Conservation (phyloP, 2,888 invertebrate genomes). For the Pristionchus exspectatus region DNA sequence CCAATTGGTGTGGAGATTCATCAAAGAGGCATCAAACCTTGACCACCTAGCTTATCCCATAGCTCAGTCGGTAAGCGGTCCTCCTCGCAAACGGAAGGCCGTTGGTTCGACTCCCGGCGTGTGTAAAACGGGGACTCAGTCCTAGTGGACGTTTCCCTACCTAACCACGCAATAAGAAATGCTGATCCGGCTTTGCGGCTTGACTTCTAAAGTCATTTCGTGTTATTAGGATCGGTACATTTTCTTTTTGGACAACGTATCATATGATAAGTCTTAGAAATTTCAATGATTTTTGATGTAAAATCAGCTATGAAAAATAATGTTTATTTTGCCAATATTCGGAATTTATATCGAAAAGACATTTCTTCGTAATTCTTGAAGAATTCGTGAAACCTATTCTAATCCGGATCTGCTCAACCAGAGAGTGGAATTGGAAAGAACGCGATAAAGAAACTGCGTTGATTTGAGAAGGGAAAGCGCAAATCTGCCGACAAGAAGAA, state of each 20-base stretch:
- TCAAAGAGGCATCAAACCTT: no score
- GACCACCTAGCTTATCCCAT: neutral
- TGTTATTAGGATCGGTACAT: constrained; percentile 37
- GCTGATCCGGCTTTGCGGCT: constrained; percentile 27
- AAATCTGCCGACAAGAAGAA: constrained; percentile 8
- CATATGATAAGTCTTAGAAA: no score
- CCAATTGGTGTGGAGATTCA: no score
- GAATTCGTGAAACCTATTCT: neutral
- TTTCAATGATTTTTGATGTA: no score
- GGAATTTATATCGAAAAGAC: neutral
- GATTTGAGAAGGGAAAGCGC: neutral
- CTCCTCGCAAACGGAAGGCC: neutral
- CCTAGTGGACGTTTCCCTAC: constrained; percentile 48
- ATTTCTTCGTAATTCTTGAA: neutral
- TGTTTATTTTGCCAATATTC: no score
- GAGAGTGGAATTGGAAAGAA: neutral
- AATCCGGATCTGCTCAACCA: neutral
- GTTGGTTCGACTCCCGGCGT: constrained; percentile 46
- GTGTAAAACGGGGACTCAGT: constrained; percentile 51
- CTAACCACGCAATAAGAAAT: constrained; percentile 43
- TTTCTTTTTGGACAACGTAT: no score
- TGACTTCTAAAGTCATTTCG: constrained; percentile 37
- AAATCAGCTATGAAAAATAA: neutral
- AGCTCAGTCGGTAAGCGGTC: constrained; percentile 10
- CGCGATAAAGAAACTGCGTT: neutral